Conservation (phyloP, 2,113 vertebrate species). For the Tiliqua scincoides region DNA sequence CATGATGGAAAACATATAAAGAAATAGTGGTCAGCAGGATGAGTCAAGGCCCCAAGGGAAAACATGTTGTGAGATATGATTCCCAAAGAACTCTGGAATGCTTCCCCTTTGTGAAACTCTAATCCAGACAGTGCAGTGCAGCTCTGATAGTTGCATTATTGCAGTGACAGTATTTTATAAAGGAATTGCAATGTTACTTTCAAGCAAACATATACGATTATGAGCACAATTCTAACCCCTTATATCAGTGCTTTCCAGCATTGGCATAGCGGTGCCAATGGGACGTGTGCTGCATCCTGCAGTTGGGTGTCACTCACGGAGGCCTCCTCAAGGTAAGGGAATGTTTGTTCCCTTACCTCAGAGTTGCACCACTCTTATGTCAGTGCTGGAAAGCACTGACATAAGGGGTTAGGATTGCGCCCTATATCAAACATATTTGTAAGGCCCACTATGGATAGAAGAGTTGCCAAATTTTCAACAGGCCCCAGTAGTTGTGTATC, state of each 20-base stretch:
- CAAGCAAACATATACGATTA: too few species aligned
- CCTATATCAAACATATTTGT: neutral
- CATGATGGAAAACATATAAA: slow-evolving; percentile 60
- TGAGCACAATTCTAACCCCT: too few species aligned
- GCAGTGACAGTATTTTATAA: neutral
- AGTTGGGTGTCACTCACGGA: too few species aligned
- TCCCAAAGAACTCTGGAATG: slow-evolving; percentile 34
- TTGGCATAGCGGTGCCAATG: too few species aligned
- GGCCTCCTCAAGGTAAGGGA: too few species aligned
- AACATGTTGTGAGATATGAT: slow-evolving; percentile 49
- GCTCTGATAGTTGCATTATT: neutral
- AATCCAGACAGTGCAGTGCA: slow-evolving; percentile 8
- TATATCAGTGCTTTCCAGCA: too few species aligned
- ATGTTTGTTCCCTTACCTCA: too few species aligned
- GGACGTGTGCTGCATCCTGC: too few species aligned
- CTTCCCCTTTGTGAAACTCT: slow-evolving; percentile 14
- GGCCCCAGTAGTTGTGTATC: neutral
- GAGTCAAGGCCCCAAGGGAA: neutral
- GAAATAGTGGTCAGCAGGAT: slow-evolving; percentile 29
- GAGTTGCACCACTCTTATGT: too few species aligned
- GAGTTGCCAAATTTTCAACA: too few species aligned
- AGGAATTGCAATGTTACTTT: neutral
- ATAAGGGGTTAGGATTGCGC: too few species aligned
- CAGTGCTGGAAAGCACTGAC: too few species aligned
- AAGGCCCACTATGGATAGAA: neutral